Evolutionary conservation across 2,113 vertebrate genomes (phyloP).

Genomic region (Eulacestoma nigropectus): DNA sequence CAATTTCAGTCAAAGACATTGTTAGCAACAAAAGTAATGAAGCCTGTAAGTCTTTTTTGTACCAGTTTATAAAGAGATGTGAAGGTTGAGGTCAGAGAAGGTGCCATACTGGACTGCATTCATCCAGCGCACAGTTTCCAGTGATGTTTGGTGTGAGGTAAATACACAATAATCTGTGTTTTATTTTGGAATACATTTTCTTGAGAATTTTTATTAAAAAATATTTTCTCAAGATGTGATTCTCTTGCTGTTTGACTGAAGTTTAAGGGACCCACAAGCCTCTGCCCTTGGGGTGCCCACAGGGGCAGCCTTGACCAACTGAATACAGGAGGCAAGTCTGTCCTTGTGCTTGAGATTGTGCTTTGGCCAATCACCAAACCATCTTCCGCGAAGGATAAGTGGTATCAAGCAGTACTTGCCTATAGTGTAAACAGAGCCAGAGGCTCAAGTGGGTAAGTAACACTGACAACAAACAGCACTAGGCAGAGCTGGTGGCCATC

Average conservation of each 20-base stretch:
- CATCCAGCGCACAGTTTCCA: neutral
- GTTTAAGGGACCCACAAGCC: neutral
- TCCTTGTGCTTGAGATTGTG: neutral
- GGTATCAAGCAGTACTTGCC: neutral
- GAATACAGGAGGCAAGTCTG: fast-evolving
- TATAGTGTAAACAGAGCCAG: neutral
- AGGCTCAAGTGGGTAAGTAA: neutral
- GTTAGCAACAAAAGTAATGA: neutral
- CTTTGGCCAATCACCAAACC: neutral
- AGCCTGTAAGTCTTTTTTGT: neutral
- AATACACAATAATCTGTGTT: neutral
- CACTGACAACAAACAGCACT: neutral
- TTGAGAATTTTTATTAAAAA: neutral
- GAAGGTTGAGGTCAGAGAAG: neutral
- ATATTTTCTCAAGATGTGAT: neutral
- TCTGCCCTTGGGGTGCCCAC: neutral
- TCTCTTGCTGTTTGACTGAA: neutral
- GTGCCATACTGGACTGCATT: neutral
- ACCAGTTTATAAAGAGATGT: neutral
- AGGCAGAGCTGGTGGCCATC: neutral
- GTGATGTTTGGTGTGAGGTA: neutral
- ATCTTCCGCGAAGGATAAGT: neutral
- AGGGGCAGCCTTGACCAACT: neutral
- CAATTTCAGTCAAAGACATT: neutral
- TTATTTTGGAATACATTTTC: neutral